These are phyloP conservation scores for Acinonyx jubatus DNA, from an alignment of 2,113 vertebrate species.

Conservation along the genomic window DNA sequence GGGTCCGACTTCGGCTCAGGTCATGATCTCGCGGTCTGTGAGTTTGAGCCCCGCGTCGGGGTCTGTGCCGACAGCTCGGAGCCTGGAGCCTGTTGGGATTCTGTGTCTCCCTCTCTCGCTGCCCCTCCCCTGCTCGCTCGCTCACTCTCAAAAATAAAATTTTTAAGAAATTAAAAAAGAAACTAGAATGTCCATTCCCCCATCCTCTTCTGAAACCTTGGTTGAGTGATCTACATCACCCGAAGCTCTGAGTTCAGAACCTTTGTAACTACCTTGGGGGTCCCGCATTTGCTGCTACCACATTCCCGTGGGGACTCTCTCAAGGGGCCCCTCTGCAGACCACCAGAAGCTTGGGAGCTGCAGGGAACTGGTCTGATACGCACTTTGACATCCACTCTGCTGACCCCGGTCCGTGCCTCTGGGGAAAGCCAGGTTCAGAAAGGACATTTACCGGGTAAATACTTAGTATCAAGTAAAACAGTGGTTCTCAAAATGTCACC, in stretches of 20 bases:
- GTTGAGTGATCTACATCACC: neutral
- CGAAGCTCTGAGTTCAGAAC: neutral
- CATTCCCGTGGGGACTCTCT: neutral
- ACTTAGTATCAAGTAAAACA: neutral
- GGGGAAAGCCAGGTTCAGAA: neutral
- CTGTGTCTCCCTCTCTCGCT: no score
- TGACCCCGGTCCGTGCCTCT: neutral
- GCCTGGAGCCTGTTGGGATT: no score
- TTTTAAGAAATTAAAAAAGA: neutral
- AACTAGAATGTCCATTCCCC: accelerated
- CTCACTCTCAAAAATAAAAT: no score
- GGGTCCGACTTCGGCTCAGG: no score
- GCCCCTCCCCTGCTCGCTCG: no score
- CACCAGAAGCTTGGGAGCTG: neutral
- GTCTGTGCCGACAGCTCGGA: no score
- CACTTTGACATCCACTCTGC: neutral
- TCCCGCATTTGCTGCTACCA: neutral
- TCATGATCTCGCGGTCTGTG: no score
- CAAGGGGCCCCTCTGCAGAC: neutral
- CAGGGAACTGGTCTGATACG: neutral
- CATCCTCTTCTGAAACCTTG: neutral
- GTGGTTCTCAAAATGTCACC: neutral
- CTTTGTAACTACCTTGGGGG: neutral
- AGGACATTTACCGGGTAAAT: neutral
- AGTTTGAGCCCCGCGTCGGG: no score